These are phyloP conservation scores for Cataglyphis cursor DNA, from an alignment of 2,888 invertebrate species.

Conservation along the genomic window DNA sequence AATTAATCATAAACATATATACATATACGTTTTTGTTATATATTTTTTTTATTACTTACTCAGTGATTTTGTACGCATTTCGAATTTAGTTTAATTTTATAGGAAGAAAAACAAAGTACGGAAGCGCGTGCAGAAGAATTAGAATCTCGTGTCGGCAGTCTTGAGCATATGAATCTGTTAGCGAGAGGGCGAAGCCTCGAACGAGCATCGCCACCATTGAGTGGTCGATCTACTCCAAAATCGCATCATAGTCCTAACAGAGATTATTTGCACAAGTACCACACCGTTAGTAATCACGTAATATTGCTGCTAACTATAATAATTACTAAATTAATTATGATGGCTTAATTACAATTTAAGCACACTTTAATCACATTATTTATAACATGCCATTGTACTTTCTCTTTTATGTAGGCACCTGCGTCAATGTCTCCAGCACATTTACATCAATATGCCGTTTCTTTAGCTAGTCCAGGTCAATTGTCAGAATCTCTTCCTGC, in stretches of 20 bases:
- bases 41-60: neutral
- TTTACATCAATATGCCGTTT: slow-evolving; percentile 91
- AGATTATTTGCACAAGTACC: slow-evolving; percentile 97
- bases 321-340: slow-evolving; percentile 7
- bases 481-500: slow-evolving; percentile 93
- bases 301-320: neutral
- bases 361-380: neutral
- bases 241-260: slow-evolving; percentile 93
- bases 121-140: slow-evolving; percentile 99
- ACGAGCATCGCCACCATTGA: slow-evolving; percentile 93
- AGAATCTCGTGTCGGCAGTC: slow-evolving; percentile 97
- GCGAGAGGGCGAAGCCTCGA: slow-evolving; percentile 91
- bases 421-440: slow-evolving; percentile 97
- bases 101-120: slow-evolving; percentile 98
- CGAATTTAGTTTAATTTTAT: slow-evolving; percentile 88
- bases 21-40: neutral
- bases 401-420: slow-evolving; percentile 91
- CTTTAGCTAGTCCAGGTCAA: slow-evolving; percentile 87
- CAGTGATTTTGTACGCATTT: neutral
- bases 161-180: slow-evolving; percentile 97
- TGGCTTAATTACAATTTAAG: neutral
- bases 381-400: slow-evolving; percentile 6
- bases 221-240: slow-evolving; percentile 95
- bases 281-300: slow-evolving; percentile 92
- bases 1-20: neutral